Percentiles rank a stretch among this genome's conserved stretches.
phyloP scores from a whole-genome alignment of 1,140 invertebrate species.

The Diachasma alloeum region DNA sequence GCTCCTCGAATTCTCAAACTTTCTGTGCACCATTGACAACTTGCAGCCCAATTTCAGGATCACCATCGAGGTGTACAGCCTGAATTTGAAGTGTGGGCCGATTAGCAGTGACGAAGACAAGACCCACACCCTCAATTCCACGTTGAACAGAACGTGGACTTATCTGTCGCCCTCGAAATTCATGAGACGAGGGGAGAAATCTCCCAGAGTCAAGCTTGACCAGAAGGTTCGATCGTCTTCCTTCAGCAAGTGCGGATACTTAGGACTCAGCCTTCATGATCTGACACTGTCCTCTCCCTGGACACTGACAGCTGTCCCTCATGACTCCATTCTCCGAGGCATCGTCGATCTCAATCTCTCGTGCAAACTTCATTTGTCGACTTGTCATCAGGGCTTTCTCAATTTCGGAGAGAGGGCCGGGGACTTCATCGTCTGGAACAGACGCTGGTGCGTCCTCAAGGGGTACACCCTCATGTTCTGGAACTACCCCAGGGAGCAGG shows the following conservation, averaged over 20 bases:
- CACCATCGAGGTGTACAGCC: conserved; percentile 40
- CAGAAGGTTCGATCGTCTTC: conserved; percentile 16
- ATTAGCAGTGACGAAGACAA: conserved; percentile 41
- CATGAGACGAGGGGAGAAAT: conserved; percentile 33
- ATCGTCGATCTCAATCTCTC: conserved; percentile 47
- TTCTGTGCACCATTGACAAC: conserved; percentile 27
- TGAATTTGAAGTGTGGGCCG: conserved; percentile 32
- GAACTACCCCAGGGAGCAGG: conserved; percentile 60
- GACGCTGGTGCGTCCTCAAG: conserved; percentile 57
- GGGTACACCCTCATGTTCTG: conserved; percentile 53
- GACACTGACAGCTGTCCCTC: conserved; percentile 43
- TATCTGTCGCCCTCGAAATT: conserved; percentile 49
- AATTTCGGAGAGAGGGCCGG: conserved; percentile 49
- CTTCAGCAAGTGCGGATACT: conserved; percentile 39
- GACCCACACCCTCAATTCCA: conserved; percentile 38
- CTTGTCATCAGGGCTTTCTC: conserved; percentile 52
- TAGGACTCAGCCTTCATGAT: conserved; percentile 39
- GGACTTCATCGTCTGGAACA: conserved; percentile 51
- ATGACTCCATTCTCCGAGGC: conserved; percentile 44
- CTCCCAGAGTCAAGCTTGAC: conserved; percentile 15
- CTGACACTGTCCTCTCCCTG: conserved; percentile 41
- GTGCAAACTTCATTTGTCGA: conserved; percentile 44
- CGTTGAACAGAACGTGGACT: conserved; percentile 19
- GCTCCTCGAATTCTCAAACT: conserved; percentile 35
- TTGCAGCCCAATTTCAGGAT: conserved; percentile 46